These are phyloP conservation scores for Pangasius macronema DNA, from an alignment of 2,797 vertebrate species.

Conservation along the genomic window DNA sequence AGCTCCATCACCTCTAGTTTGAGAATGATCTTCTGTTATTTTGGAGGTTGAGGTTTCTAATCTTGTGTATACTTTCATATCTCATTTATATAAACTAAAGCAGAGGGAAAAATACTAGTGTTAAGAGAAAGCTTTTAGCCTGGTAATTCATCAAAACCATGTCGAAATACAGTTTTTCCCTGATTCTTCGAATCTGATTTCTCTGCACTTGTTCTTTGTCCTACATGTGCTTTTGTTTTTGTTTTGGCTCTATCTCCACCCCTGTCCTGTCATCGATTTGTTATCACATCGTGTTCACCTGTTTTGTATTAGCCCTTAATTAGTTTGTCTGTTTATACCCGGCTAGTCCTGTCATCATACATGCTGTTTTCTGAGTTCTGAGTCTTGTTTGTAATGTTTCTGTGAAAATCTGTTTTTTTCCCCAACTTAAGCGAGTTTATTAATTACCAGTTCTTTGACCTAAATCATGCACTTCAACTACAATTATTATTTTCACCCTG, in stretches of 20 bases:
- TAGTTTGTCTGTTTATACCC: not conserved
- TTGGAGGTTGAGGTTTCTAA: not conserved
- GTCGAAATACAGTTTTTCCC: not conserved
- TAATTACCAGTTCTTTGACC: too few species aligned
- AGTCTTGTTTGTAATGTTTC: not conserved
- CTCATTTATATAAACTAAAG: not conserved
- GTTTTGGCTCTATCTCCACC: not conserved
- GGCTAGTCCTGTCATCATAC: not conserved
- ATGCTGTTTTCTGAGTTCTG: not conserved
- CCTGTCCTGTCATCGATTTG: not conserved
- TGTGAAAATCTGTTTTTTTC: not conserved
- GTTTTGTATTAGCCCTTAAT: not conserved
- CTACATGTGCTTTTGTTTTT: not conserved
- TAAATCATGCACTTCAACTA: too few species aligned
- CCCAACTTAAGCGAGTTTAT: too few species aligned
- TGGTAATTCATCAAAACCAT: not conserved
- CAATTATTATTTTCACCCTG: too few species aligned
- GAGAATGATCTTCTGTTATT: not conserved
- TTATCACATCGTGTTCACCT: not conserved
- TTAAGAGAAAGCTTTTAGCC: not conserved
- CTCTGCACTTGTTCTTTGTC: not conserved
- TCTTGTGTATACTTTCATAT: not conserved
- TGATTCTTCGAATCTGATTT: not conserved
- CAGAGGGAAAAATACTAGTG: not conserved
- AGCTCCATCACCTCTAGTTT: not conserved